A percentile compares a stretch with the other conserved stretches of the same genome.
phyloP scores from a whole-genome alignment of 2,888 invertebrate genomes.

The Eupsilia transversa region DNA sequence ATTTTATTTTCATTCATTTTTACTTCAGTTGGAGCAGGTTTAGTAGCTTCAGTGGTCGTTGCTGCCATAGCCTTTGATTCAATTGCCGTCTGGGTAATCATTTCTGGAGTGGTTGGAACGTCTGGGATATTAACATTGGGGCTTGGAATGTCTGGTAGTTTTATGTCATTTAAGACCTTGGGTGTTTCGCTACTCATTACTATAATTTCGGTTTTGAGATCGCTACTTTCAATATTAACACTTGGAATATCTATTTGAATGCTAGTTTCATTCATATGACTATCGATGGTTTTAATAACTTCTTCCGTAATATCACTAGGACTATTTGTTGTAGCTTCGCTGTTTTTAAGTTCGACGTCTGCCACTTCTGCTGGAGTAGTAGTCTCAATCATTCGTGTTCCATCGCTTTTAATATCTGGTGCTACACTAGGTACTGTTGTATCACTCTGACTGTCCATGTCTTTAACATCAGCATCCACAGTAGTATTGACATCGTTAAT shows the following conservation, averaged over 20 bases:
- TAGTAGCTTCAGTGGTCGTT: constrained; percentile 43
- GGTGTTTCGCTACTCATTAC: constrained; percentile 57
- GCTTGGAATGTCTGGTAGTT: constrained; percentile 8
- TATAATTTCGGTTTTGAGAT: constrained; percentile 64
- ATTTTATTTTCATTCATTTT: constrained; percentile 41
- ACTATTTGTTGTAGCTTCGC: constrained; percentile 28
- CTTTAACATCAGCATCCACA: constrained; percentile 5
- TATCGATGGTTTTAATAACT: constrained; percentile 17
- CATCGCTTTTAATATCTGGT: constrained; percentile 20
- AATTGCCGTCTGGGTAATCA: constrained; percentile 18
- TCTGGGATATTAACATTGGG: constrained; percentile 18
- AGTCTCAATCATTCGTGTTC: constrained; percentile 20
- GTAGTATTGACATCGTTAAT: constrained; percentile 1
- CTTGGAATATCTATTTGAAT: constrained; percentile 60
- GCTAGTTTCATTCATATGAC: constrained; percentile 39
- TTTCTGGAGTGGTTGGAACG: constrained; percentile 28
- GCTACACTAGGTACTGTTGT: neutral
- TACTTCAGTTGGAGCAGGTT: constrained; percentile 29
- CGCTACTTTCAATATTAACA: constrained; percentile 39
- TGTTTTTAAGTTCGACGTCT: constrained; percentile 17
- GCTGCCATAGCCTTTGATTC: constrained; percentile 41
- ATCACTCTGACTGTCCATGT: constrained; percentile 4
- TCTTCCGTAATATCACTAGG: constrained; percentile 28
- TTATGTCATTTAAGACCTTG: constrained; percentile 25
- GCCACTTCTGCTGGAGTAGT: constrained; percentile 1